Evolutionary conservation across 1,140 invertebrate genomes (phyloP).

Genomic region (Panulirus ornatus): DNA sequence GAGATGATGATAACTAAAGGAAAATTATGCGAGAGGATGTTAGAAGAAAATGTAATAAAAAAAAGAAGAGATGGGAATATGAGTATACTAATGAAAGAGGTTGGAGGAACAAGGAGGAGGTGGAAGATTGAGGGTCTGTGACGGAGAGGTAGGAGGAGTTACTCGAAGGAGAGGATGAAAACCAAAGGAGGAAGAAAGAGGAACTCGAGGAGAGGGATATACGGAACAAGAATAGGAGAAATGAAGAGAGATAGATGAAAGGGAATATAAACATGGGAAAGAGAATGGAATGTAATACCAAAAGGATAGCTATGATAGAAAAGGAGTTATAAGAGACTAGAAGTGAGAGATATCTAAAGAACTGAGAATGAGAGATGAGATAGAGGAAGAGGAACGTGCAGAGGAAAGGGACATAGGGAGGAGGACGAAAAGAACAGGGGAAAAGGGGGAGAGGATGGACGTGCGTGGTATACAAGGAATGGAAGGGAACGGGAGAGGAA

Average conservation of each 20-base stretch:
- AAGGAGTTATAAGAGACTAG: background rate
- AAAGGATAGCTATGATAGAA: background rate
- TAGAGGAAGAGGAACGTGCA: background rate
- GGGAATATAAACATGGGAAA: background rate
- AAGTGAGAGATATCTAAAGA: background rate
- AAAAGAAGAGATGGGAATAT: background rate
- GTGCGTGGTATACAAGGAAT: background rate
- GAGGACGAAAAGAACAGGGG: background rate
- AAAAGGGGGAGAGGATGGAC: background rate
- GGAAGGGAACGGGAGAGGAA: background rate
- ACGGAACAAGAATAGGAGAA: background rate
- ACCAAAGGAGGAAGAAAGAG: background rate
- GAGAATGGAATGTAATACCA: background rate
- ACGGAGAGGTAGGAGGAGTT: background rate
- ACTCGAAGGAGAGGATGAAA: background rate
- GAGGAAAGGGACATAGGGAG: background rate
- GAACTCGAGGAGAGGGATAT: background rate
- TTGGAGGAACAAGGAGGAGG: background rate
- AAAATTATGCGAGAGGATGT: background rate
- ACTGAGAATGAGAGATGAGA: background rate
- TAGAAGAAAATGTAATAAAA: background rate
- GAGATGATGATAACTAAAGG: background rate
- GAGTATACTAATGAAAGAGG: background rate
- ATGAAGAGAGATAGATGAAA: background rate
- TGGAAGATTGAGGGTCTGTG: background rate